Evolutionary conservation across 2,113 vertebrate species (phyloP).

Genomic region (Eulemur rufifrons): DNA sequence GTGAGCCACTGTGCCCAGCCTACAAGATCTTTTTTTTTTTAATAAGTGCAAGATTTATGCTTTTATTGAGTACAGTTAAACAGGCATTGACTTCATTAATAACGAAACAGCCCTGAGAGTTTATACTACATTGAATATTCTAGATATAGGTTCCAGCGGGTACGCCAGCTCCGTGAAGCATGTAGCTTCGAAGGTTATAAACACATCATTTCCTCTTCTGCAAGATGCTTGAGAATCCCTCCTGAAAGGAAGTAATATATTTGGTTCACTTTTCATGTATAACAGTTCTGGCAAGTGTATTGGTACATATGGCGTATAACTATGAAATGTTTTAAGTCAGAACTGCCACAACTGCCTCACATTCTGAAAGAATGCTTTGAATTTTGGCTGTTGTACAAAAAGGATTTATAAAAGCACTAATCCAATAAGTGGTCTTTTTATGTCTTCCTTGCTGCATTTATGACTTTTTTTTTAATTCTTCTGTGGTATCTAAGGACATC

Average conservation of each 20-base stretch:
- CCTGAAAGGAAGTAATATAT: neutral
- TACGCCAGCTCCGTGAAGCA: neutral
- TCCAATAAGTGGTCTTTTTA: neutral
- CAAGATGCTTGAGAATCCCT: neutral
- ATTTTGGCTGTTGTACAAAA: neutral
- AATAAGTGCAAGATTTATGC: neutral
- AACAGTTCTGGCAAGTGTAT: neutral
- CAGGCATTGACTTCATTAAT: constrained; percentile 29
- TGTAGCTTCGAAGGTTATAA: neutral
- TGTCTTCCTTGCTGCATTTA: neutral
- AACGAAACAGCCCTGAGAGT: neutral
- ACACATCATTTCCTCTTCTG: neutral
- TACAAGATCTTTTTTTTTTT: neutral
- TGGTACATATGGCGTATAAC: neutral
- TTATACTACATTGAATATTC: neutral
- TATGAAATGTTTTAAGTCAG: neutral
- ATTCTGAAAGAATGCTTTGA: neutral
- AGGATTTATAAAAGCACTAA: neutral
- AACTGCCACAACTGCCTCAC: neutral
- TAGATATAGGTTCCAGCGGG: neutral
- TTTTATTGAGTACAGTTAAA: neutral
- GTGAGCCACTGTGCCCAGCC: too few species aligned
- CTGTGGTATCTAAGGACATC: neutral
- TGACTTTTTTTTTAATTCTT: neutral
- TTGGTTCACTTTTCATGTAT: neutral